A percentile compares a stretch with the other conserved stretches of the same genome.
phyloP scores from a whole-genome alignment of 2,888 invertebrate species.

The Drosophila maculinotata region DNA sequence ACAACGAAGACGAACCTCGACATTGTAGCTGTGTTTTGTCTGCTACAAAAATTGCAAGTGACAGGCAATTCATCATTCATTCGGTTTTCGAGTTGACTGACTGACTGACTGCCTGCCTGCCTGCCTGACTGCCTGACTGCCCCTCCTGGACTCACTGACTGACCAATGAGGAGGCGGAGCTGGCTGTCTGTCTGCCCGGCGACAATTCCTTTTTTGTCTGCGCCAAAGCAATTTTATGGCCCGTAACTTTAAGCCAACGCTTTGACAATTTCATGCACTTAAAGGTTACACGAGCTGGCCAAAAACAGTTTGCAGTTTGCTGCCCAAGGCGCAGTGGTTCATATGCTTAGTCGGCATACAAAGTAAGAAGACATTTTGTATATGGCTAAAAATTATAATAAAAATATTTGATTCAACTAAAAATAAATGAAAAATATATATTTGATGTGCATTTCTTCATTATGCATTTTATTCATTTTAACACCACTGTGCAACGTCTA shows the following conservation, averaged over 20 bases:
- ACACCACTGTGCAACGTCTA: slow-evolving; percentile 15
- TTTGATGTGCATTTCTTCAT: too few species aligned
- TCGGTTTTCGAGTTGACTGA: slow-evolving; percentile 69
- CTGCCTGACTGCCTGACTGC: slow-evolving; percentile 14
- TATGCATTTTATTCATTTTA: too few species aligned
- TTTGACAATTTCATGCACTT: slow-evolving; percentile 79
- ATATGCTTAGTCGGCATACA: background rate
- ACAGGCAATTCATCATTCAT: slow-evolving; percentile 82
- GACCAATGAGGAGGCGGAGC: slow-evolving; percentile 46
- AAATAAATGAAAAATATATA: too few species aligned
- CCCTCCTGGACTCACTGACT: slow-evolving; percentile 23
- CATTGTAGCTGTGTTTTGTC: slow-evolving; percentile 68
- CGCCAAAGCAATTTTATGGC: slow-evolving; percentile 70
- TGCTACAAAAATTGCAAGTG: slow-evolving; percentile 80
- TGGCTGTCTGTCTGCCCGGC: slow-evolving; percentile 10
- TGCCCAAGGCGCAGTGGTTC: slow-evolving; percentile 1
- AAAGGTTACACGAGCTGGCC: slow-evolving; percentile 58
- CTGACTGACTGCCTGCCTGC: slow-evolving; percentile 29
- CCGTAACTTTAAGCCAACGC: slow-evolving; percentile 60
- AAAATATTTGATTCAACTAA: too few species aligned
- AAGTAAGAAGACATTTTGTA: background rate
- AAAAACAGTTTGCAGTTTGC: slow-evolving; percentile 8
- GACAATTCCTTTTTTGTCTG: slow-evolving; percentile 68
- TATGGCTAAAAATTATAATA: too few species aligned
- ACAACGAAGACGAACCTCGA: slow-evolving; percentile 45